Evolutionary conservation across 1,140 invertebrate species (phyloP).

Genomic region (Camponotus vicinus): DNA sequence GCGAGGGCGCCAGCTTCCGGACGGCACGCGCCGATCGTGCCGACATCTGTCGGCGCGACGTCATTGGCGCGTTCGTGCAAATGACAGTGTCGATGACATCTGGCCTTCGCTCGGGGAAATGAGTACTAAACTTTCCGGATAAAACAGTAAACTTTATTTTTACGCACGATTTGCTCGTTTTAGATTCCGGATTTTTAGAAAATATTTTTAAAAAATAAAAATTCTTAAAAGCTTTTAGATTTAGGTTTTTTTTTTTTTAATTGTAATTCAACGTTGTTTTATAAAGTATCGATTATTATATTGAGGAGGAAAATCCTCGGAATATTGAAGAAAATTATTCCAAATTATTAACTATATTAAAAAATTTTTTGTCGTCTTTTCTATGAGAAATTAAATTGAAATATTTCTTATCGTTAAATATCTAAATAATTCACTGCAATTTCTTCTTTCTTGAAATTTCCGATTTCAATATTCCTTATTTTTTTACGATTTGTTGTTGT

Average conservation of each 20-base stretch:
- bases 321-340: too few species aligned
- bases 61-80: too few species aligned
- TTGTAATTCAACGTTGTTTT: too few species aligned
- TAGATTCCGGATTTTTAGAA: too few species aligned
- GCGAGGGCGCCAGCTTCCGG: conserved; percentile 77
- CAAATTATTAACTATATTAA: too few species aligned
- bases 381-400: background rate
- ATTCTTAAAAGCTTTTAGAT: too few species aligned
- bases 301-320: too few species aligned
- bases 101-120: background rate
- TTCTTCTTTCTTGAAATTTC: background rate
- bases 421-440: background rate
- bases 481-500: background rate
- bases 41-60: conserved; percentile 65
- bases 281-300: too few species aligned
- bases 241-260: too few species aligned
- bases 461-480: background rate
- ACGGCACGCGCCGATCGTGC: background rate
- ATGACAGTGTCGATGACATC: background rate
- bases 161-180: background rate
- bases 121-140: background rate
- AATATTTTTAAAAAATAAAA: too few species aligned
- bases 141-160: background rate
- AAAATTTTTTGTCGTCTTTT: too few species aligned
- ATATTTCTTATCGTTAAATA: conserved; percentile 4